Evolutionary conservation across 1,140 invertebrate genomes (phyloP), one percentile per base, ranked within the genome.

Genomic region (Drosophila nebulosa): DNA sequence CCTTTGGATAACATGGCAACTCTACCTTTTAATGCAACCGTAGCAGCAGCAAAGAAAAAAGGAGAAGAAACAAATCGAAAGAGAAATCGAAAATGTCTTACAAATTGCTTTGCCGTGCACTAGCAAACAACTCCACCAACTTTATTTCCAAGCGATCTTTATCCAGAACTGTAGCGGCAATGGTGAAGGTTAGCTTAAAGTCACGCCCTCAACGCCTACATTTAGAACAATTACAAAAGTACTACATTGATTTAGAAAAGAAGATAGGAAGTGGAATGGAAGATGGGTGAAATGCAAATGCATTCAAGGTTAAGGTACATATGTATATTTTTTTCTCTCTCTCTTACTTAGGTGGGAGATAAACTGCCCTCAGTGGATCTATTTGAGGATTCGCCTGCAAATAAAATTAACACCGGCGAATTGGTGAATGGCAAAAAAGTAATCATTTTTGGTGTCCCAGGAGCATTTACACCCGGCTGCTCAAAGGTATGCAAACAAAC

Each of bases 391-490:
- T 95, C 95, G 1, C 97, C 97, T 3, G 94, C 94, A 1, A 97
- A 97, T 70, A 96, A 96, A 91, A 95, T 98, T 1, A 97, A 97
- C 91, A 93, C 96, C 35, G 92, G 93, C 7, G 93, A 97, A 42
- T 84, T 97, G 39, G 94, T 95, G 50, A 93, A 93, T 58, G 95
- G 95, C 12, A 98, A 97, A 80, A 98, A 96, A 90, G 94, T 98
- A 0, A 93, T 98, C 7, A 89, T 99, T 52, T 98, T 99, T 92
- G 97, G 95, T 27, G 97, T 99, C 26, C 97, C 98, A 18, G 98
- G 97, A 22, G 97, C 97, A 4, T 99, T 98, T 84, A 98, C 97
- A 4, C 98, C 98, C n/a, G 97, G 97, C 16, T 99, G 98, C 90
- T 97, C 97, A 0, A 96, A 97, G 92, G 96, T 96, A 89, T 21